Evolutionary conservation across 2,113 vertebrate species (phyloP).

Genomic region (Phalacrocorax brasilianus): DNA sequence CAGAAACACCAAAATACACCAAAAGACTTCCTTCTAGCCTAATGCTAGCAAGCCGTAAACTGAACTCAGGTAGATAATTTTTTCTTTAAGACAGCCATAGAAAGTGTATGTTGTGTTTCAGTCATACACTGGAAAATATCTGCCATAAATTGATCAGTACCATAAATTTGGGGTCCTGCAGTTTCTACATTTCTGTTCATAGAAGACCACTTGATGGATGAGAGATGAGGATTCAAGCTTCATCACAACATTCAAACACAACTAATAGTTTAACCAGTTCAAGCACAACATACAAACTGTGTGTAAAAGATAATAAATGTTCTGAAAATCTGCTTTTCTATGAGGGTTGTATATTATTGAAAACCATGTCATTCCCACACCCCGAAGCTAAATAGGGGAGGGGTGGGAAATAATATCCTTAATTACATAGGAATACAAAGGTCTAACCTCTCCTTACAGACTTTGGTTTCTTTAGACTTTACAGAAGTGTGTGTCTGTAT

Average conservation of each 20-base stretch:
- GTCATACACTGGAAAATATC: neutral
- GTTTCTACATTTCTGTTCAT: neutral
- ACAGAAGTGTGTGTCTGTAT: neutral
- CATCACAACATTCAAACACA: neutral
- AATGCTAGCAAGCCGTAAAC: neutral
- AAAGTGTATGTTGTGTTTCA: neutral
- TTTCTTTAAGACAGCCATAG: neutral
- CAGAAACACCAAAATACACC: neutral
- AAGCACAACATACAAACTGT: neutral
- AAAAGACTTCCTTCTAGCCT: neutral
- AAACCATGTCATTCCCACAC: neutral
- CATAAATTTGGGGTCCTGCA: neutral
- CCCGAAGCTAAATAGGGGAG: accelerated
- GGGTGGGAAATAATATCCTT: neutral
- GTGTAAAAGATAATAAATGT: neutral
- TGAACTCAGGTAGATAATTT: neutral
- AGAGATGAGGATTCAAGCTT: neutral
- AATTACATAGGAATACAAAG: neutral
- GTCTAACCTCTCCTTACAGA: neutral
- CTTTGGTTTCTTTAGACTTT: neutral
- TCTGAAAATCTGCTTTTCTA: neutral
- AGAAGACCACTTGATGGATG: neutral
- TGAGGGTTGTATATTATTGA: neutral
- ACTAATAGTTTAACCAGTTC: neutral
- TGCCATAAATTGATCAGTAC: neutral